Percentiles rank a stretch among this genome's conserved stretches.
Conservation (phyloP, 1,140 invertebrate genomes). For the Leptopilina boulardi region DNA sequence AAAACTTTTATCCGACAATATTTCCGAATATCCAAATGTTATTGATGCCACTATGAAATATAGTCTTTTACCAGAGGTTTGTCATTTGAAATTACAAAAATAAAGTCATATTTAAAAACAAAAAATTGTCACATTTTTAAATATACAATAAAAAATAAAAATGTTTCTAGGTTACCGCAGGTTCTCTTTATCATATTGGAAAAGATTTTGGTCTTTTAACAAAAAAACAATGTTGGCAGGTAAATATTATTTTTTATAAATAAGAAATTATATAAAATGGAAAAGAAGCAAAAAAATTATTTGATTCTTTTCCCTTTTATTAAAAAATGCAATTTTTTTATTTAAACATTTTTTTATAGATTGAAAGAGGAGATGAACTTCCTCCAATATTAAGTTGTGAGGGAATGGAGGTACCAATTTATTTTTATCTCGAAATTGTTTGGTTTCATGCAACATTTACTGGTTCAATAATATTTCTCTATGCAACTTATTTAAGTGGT, state of each 20-base stretch:
- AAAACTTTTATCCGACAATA: slow-evolving; percentile 83
- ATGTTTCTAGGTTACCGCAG: slow-evolving; percentile 77
- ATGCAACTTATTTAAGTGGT: slow-evolving; percentile 80
- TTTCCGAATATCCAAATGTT: slow-evolving; percentile 86
- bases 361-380: slow-evolving; percentile 81
- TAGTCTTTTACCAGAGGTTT: slow-evolving; percentile 89
- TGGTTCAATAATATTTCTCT: slow-evolving; percentile 80
- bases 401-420: slow-evolving; percentile 84
- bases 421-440: slow-evolving; percentile 85
- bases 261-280: background rate
- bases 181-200: slow-evolving; percentile 77
- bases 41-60: slow-evolving; percentile 90
- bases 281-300: no score
- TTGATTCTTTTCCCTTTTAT: no score
- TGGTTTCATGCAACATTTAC: slow-evolving; percentile 82
- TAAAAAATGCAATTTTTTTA: background rate
- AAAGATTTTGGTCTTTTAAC: slow-evolving; percentile 69
- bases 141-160: slow-evolving; percentile 35
- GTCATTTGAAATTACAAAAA: slow-evolving; percentile 34
- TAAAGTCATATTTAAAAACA: no score
- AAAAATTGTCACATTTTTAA: no score
- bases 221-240: slow-evolving; percentile 69
- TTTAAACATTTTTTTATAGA: slow-evolving; percentile 61
- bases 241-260: slow-evolving; percentile 49
- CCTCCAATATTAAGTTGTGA: slow-evolving; percentile 85